Evolutionary conservation across 1,140 invertebrate species (phyloP).

Genomic region (Brachionus manjavacas): DNA sequence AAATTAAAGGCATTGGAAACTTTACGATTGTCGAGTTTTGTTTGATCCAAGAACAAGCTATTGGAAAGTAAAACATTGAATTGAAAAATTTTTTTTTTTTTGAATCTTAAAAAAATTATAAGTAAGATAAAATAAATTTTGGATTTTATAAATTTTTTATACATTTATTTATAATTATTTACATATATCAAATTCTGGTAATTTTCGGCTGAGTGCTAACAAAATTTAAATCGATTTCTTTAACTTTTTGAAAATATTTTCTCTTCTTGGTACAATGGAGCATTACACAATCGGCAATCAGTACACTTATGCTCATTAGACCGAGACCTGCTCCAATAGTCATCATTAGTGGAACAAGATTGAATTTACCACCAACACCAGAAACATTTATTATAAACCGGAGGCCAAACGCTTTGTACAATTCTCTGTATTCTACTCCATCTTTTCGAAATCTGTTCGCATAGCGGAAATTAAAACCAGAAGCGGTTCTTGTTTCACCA

Average conservation of each 20-base stretch:
- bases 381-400: slow-evolving; percentile 43
- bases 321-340: slow-evolving; percentile 45
- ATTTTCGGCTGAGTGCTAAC: background rate
- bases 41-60: too few species aligned
- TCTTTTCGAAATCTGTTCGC: slow-evolving; percentile 55
- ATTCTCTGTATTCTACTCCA: slow-evolving; percentile 55
- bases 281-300: slow-evolving; percentile 39
- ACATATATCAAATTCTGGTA: background rate
- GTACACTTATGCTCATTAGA: slow-evolving; percentile 43
- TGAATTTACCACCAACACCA: slow-evolving; percentile 44
- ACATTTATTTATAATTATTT: background rate
- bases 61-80: too few species aligned
- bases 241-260: slow-evolving; percentile 41
- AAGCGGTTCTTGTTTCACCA: slow-evolving; percentile 49
- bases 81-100: too few species aligned
- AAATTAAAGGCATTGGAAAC: too few species aligned
- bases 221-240: slow-evolving; percentile 37
- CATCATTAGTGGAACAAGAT: slow-evolving; percentile 42
- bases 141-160: background rate
- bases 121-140: background rate
- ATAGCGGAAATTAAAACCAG: slow-evolving; percentile 61
- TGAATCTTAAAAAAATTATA: background rate
- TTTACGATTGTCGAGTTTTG: too few species aligned
- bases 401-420: slow-evolving; percentile 49
- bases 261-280: slow-evolving; percentile 37